These are phyloP conservation scores for Gobius niger DNA, from an alignment of 2,113 vertebrate genomes.

Conservation along the genomic window DNA sequence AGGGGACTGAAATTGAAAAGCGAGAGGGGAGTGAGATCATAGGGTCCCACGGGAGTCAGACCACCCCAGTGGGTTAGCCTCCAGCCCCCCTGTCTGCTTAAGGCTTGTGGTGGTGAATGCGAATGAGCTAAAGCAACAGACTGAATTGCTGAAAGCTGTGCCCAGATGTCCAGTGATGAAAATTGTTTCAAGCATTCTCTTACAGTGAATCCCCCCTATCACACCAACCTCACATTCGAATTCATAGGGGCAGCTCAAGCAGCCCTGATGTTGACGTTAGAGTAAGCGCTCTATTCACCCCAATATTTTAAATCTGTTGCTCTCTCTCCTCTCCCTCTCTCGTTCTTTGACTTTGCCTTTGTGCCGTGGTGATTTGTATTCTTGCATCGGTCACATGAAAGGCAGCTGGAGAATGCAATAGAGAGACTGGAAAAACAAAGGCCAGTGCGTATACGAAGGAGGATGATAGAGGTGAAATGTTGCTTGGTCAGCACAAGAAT, in stretches of 20 bases:
- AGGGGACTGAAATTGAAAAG: conserved; percentile 56
- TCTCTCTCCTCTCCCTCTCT: conserved; percentile 7
- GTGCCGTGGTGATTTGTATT: conserved; percentile 40
- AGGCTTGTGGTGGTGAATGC: conserved; percentile 3
- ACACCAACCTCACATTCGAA: conserved; percentile 45
- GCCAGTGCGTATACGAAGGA: conserved; percentile 26
- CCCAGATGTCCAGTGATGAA: conserved; percentile 25
- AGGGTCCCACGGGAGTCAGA: conserved; percentile 46
- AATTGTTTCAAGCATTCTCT: conserved; percentile 47
- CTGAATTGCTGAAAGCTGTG: conserved; percentile 11
- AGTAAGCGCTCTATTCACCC: conserved; percentile 32
- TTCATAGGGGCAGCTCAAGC: conserved; percentile 31
- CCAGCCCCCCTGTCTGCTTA: conserved; percentile 35
- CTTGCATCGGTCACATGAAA: conserved; percentile 45
- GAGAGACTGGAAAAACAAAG: conserved; percentile 32
- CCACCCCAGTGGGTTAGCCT: conserved; percentile 39
- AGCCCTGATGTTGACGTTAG: conserved; percentile 32
- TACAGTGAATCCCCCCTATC: conserved; percentile 30
- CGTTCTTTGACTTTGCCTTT: conserved; percentile 44
- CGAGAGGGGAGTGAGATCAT: conserved; percentile 42
- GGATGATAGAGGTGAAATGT: conserved; percentile 8
- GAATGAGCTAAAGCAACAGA: conserved; percentile 11
- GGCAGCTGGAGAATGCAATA: conserved; percentile 30
- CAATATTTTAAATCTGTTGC: conserved; percentile 29
- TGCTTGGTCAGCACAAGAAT: conserved; percentile 3